These are phyloP conservation scores for Danio rerio DNA, from an alignment of 2,113 vertebrate species.

Conservation along the genomic window DNA sequence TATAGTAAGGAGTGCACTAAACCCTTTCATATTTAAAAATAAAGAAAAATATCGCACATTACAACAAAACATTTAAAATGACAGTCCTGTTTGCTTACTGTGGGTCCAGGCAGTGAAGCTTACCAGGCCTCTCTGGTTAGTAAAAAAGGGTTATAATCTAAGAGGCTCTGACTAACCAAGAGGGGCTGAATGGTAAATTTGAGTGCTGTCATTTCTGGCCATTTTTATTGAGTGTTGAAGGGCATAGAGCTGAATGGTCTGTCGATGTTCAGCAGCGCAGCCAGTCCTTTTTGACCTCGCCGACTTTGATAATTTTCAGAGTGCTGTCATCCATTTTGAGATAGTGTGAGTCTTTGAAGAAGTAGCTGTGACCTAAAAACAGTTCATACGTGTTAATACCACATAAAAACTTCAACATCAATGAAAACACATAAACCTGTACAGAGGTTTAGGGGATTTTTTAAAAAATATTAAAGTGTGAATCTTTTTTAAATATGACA, in stretches of 20 bases:
- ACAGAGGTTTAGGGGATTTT: too few species aligned
- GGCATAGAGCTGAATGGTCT: slow-evolving; percentile 53
- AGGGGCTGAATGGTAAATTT: slow-evolving; percentile 64
- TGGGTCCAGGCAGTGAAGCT: slow-evolving; percentile 52
- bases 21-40: slow-evolving; percentile 63
- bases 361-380: slow-evolving; percentile 90
- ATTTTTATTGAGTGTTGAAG: slow-evolving; percentile 62
- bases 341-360: slow-evolving; percentile 95
- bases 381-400: slow-evolving; percentile 34
- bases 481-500: too few species aligned
- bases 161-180: slow-evolving; percentile 62
- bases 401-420: not conserved
- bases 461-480: too few species aligned
- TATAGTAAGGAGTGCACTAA: slow-evolving; percentile 55
- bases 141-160: slow-evolving; percentile 57
- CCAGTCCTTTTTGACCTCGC: slow-evolving; percentile 94
- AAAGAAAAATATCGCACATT: slow-evolving; percentile 66
- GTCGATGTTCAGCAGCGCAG: slow-evolving; percentile 86
- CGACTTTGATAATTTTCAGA: slow-evolving; percentile 95
- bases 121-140: slow-evolving; percentile 60
- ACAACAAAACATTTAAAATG: slow-evolving; percentile 51
- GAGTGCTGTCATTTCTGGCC: slow-evolving; percentile 75
- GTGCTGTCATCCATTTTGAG: slow-evolving; percentile 93
- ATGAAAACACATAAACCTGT: too few species aligned
- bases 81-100: slow-evolving; percentile 53